These are phyloP conservation scores for Megaceryle maxima DNA, from an alignment of 2,113 vertebrate genomes.

Conservation along the genomic window DNA sequence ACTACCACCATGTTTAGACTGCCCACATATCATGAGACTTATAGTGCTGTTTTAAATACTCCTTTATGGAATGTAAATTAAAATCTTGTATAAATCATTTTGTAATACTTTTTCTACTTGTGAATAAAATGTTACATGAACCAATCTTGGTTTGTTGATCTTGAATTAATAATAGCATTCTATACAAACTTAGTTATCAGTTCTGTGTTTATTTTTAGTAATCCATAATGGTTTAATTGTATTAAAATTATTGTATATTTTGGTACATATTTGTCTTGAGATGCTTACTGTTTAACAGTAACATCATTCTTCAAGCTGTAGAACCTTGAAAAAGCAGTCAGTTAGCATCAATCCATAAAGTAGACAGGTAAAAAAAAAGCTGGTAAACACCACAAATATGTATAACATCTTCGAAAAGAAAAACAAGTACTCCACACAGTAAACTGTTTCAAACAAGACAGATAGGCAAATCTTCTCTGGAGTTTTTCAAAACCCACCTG, in stretches of 20 bases:
- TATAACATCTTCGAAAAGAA: neutral
- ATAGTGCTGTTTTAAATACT: constrained; percentile 49
- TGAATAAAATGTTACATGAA: constrained; percentile 71
- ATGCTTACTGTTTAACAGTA: neutral
- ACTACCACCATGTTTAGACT: neutral
- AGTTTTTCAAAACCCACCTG: too few relatives aligned
- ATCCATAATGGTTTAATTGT: neutral
- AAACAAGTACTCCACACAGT: neutral
- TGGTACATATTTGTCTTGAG: neutral
- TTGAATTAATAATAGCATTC: neutral
- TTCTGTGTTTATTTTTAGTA: neutral
- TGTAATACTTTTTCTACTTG: constrained; percentile 74
- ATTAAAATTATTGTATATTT: neutral
- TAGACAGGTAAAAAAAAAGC: too few relatives aligned
- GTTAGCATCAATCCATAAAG: neutral
- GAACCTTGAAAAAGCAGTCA: neutral
- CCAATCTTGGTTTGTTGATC: neutral
- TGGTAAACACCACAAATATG: neutral
- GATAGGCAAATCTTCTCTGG: too few relatives aligned
- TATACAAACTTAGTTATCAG: neutral
- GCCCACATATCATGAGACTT: neutral
- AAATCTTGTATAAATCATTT: constrained; percentile 61
- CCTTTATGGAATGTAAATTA: constrained; percentile 65
- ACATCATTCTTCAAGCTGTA: neutral
- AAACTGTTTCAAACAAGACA: neutral